Evolutionary conservation across 2,797 vertebrate genomes (phyloP).

Genomic region (Acipenser ruthenus): DNA sequence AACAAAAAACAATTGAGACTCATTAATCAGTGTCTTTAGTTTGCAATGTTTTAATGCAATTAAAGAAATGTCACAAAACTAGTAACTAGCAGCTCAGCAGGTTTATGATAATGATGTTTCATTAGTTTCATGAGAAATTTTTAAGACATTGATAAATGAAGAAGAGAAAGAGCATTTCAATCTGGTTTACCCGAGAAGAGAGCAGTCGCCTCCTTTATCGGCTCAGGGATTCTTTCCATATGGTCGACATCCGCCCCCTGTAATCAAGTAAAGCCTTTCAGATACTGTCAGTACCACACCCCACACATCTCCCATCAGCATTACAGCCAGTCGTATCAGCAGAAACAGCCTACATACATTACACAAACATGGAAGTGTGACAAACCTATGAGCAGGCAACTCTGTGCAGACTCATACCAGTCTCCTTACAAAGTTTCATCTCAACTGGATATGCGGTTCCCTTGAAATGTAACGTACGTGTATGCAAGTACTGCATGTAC

Average conservation of each 20-base stretch:
- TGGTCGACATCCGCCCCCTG: constrained; percentile 65
- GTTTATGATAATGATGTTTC: too few species aligned
- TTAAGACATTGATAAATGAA: too few species aligned
- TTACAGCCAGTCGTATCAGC: too few species aligned
- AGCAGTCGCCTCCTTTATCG: constrained; percentile 87
- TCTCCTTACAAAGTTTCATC: too few species aligned
- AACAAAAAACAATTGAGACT: constrained; percentile 4
- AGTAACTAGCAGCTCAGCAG: not conserved
- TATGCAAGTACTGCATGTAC: too few species aligned
- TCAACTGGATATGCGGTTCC: too few species aligned
- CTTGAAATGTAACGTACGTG: too few species aligned
- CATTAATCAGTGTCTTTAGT: not conserved
- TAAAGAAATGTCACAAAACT: too few species aligned
- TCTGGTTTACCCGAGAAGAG: constrained; percentile 70
- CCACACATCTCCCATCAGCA: not conserved
- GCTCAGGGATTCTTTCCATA: constrained; percentile 78
- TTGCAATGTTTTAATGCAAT: not conserved
- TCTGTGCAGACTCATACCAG: too few species aligned
- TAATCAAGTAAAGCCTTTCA: not conserved
- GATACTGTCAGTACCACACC: not conserved
- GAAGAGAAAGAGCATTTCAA: not conserved
- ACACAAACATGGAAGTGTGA: too few species aligned
- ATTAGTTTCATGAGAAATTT: not conserved
- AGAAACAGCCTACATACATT: too few species aligned
- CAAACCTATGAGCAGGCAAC: too few species aligned